Evolutionary conservation across 2,797 vertebrate genomes (phyloP).

Genomic region (Potorous gilbertii): DNA sequence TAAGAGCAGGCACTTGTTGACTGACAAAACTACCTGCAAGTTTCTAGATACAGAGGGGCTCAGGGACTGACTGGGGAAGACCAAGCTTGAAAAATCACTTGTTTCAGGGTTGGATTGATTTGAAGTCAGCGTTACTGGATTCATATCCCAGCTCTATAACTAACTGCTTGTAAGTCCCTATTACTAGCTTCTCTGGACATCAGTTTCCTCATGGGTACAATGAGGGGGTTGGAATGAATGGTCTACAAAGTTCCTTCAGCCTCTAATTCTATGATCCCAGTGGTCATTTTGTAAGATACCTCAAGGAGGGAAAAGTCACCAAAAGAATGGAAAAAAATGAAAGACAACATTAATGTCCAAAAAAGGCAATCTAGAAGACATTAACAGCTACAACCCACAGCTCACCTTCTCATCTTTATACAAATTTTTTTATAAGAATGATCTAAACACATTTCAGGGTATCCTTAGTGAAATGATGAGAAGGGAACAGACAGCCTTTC

Average conservation of each 20-base stretch:
- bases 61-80: neutral
- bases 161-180: neutral
- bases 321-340: neutral
- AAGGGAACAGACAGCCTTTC: neutral
- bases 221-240: neutral
- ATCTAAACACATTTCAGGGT: neutral
- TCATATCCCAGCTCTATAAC: neutral
- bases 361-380: neutral
- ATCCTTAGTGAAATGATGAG: neutral
- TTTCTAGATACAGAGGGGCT: neutral
- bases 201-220: neutral
- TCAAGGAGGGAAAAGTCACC: neutral
- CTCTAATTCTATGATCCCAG: neutral
- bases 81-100: neutral
- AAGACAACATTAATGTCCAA: neutral
- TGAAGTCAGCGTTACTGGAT: neutral
- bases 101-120: neutral
- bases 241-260: neutral
- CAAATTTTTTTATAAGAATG: neutral
- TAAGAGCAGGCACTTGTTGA: neutral
- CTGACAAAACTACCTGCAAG: too few relatives aligned
- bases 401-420: neutral
- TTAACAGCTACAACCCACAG: neutral
- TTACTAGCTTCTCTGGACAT: neutral
- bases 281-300: neutral